Evolutionary conservation across 2,797 vertebrate genomes (phyloP).

Genomic region (Xerus rutilus): DNA sequence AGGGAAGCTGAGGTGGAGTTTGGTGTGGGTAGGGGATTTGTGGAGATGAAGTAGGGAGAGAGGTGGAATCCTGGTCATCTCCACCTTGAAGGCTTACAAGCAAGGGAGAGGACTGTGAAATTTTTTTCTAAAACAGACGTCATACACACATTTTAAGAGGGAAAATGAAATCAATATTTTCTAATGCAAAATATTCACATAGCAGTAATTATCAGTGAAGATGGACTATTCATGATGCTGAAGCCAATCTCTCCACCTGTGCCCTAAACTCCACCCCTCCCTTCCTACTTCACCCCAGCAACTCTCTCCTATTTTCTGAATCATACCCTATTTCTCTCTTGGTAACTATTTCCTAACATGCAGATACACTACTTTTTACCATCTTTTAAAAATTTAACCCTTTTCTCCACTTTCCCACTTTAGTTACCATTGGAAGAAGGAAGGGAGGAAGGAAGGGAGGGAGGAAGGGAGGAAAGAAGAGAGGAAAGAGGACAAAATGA

Average conservation of each 20-base stretch:
- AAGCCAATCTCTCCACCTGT: not conserved
- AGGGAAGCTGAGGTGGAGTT: not conserved
- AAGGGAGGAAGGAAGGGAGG: too few relatives aligned
- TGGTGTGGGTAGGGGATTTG: too few relatives aligned
- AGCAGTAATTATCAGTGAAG: not conserved
- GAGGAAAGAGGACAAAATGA: not conserved
- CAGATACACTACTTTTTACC: not conserved
- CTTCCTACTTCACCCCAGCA: not conserved
- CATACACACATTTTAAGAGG: not conserved
- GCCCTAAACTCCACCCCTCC: not conserved
- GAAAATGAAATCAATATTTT: not conserved
- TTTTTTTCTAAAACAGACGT: not conserved
- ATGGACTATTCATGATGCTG: not conserved
- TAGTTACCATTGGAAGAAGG: not conserved
- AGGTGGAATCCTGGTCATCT: not conserved
- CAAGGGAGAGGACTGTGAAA: not conserved
- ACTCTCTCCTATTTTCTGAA: not conserved
- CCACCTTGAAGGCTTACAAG: not conserved
- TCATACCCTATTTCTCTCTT: not conserved
- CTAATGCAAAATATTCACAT: not conserved
- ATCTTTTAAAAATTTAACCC: not conserved
- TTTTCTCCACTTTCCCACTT: not conserved
- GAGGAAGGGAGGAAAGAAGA: too few relatives aligned
- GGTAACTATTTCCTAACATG: not conserved
- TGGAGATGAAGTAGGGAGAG: not conserved